Conservation (phyloP, 2,888 invertebrate genomes). For the Thera obeliscata region DNA sequence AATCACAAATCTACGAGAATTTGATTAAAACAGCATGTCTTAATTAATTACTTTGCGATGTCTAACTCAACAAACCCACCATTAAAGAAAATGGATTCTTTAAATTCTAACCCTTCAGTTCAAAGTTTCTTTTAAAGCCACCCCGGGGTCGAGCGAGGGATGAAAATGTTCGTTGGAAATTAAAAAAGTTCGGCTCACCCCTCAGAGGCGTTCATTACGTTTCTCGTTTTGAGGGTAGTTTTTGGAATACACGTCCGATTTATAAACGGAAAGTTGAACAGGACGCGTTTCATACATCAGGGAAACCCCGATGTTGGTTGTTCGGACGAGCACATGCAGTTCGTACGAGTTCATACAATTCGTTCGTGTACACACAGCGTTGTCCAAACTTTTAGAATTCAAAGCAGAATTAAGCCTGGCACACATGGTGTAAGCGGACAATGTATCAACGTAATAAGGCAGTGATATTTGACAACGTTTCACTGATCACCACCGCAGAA, state of each 20-base stretch:
- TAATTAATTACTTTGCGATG: slow-evolving; percentile 38
- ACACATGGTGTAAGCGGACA: too few species aligned
- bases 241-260: slow-evolving; percentile 35
- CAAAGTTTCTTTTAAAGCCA: slow-evolving; percentile 47
- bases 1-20: slow-evolving; percentile 20
- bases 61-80: slow-evolving; percentile 37
- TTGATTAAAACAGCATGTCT: slow-evolving; percentile 38
- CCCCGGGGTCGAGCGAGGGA: slow-evolving; percentile 39
- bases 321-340: slow-evolving; percentile 2
- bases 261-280: slow-evolving; percentile 19
- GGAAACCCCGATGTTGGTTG: slow-evolving; percentile 3
- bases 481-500: too few species aligned
- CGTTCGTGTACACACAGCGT: neutral
- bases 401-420: too few species aligned
- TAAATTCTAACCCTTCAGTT: slow-evolving; percentile 33
- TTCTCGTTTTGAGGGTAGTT: slow-evolving; percentile 43
- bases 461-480: too few species aligned
- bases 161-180: slow-evolving; percentile 54
- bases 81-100: slow-evolving; percentile 40
- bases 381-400: neutral
- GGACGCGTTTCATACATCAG: slow-evolving; percentile 14
- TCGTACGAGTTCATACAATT: neutral
- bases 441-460: too few species aligned
- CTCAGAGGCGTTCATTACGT: slow-evolving; percentile 45
- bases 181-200: slow-evolving; percentile 55